These are phyloP conservation scores for Galemys pyrenaicus DNA, from an alignment of 2,113 vertebrate genomes.

Conservation along the genomic window DNA sequence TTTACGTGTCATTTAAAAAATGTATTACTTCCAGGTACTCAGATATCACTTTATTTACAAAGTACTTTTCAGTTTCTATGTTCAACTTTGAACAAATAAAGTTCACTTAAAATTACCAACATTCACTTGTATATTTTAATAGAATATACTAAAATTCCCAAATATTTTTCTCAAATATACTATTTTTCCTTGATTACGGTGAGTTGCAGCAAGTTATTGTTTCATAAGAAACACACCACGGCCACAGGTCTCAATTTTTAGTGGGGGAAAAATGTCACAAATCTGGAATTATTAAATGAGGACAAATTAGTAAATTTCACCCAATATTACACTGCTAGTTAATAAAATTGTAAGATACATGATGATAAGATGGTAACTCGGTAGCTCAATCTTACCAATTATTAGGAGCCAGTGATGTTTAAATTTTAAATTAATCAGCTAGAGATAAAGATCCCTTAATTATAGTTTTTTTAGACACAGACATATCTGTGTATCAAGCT, in stretches of 20 bases:
- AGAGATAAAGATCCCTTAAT: slow-evolving; percentile 22
- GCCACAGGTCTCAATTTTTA: background rate
- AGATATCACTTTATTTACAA: background rate
- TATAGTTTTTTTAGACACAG: background rate
- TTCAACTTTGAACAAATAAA: background rate
- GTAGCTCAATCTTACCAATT: background rate
- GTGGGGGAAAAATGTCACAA: background rate
- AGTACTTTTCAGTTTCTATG: background rate
- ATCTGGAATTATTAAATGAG: background rate
- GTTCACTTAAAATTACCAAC: slow-evolving; percentile 14
- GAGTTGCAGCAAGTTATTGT: background rate
- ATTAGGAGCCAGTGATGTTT: background rate
- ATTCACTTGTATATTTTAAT: background rate
- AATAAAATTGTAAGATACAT: background rate
- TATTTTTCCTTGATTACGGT: background rate
- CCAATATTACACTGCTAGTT: background rate
- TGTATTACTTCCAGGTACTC: background rate
- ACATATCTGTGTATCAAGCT: background rate
- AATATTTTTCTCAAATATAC: background rate
- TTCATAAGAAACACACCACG: background rate
- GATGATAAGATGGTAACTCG: background rate
- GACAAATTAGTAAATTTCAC: background rate
- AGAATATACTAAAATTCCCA: background rate
- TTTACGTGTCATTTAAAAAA: background rate
- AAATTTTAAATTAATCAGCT: background rate